Conservation (phyloP, 1,140 invertebrate species). For the Sesamia nonagrioides region DNA sequence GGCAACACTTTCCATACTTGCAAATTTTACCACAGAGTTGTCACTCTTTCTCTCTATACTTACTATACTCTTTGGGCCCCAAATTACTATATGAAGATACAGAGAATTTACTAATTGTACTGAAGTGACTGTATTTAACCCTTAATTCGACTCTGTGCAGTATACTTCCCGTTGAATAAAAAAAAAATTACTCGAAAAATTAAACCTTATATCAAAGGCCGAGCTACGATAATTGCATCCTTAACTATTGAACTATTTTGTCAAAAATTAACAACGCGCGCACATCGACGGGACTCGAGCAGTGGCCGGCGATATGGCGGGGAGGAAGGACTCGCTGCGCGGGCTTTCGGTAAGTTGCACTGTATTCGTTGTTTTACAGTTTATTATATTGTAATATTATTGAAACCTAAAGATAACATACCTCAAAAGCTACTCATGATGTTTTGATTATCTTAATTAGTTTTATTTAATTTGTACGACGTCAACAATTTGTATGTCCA, state of each 20-base stretch:
- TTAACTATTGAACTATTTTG: conserved; percentile 8
- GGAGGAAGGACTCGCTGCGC: conserved; percentile 33
- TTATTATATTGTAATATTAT: not conserved
- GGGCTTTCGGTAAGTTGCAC: conserved; percentile 46
- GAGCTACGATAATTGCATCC: conserved; percentile 13
- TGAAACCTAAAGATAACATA: too few species aligned
- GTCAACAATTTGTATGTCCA: too few species aligned
- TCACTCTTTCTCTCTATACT: too few species aligned
- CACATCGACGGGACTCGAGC: conserved; percentile 2
- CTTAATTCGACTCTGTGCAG: not conserved
- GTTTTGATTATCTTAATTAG: too few species aligned
- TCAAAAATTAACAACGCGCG: conserved; percentile 3
- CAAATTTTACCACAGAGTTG: too few species aligned
- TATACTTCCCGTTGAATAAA: conserved; percentile 13
- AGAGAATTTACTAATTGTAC: too few species aligned
- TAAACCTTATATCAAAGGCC: not conserved
- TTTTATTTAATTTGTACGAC: too few species aligned
- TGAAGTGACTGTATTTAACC: too few species aligned
- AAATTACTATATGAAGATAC: too few species aligned
- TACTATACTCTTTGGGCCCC: too few species aligned
- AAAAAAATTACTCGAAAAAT: conserved; percentile 9
- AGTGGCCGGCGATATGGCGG: conserved; percentile 40
- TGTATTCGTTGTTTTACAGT: conserved; percentile 43
- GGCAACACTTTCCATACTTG: too few species aligned
- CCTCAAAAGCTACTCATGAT: too few species aligned